Evolutionary conservation across 1,140 invertebrate genomes (phyloP).

Genomic region (Drosophila nigromelanica): DNA sequence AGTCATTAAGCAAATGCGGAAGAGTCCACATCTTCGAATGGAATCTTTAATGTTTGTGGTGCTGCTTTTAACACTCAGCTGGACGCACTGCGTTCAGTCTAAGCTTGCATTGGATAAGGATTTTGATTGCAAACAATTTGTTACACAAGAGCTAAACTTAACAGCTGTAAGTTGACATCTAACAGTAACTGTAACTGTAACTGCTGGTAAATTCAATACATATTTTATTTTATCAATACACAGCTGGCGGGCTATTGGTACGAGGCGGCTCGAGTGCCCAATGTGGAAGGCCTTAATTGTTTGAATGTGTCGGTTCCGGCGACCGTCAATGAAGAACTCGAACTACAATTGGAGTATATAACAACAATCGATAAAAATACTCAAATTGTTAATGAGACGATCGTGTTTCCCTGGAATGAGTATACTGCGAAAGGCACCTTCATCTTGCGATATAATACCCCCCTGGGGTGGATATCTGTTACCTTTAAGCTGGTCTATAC

Average conservation of each 20-base stretch:
- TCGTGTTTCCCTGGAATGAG: conserved; percentile 43
- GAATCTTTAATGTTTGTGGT: background rate
- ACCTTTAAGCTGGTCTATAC: conserved; percentile 46
- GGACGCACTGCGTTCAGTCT: background rate
- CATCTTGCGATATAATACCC: conserved; percentile 15
- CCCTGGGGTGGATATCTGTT: background rate
- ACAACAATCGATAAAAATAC: conserved; percentile 24
- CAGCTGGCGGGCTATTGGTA: conserved; percentile 56
- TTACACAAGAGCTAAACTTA: conserved; percentile 7
- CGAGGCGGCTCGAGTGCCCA: conserved; percentile 46
- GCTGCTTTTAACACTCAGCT: background rate
- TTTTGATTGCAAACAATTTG: conserved; percentile 8
- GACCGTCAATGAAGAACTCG: background rate
- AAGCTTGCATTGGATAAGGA: background rate
- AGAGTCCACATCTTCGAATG: conserved; percentile 28
- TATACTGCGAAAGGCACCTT: conserved; percentile 35
- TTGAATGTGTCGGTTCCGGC: conserved; percentile 56
- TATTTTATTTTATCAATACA: background rate
- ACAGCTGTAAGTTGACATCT: conserved; percentile 25
- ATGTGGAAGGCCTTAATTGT: conserved; percentile 39
- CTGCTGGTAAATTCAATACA: background rate
- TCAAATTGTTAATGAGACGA: conserved; percentile 14
- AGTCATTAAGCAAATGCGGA: conserved; percentile 9
- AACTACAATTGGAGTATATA: conserved; percentile 46
- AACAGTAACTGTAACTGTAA: background rate